Evolutionary conservation across 2,888 invertebrate genomes (phyloP).

Genomic region (Dimorphilus gyrociliatus): DNA sequence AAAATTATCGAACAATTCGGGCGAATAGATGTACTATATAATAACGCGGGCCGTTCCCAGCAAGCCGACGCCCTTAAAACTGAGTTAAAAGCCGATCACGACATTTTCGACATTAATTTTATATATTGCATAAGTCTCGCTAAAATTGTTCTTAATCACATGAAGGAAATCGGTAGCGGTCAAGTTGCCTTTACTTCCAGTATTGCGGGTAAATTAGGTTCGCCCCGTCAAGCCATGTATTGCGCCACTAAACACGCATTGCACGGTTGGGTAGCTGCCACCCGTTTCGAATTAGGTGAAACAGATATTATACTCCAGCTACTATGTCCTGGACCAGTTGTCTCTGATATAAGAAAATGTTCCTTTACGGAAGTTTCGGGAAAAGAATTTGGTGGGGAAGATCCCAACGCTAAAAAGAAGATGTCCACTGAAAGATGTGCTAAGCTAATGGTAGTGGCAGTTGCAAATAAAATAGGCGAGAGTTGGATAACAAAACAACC

Average conservation of each 20-base stretch:
- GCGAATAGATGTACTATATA: slow-evolving; percentile 54
- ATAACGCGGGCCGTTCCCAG: slow-evolving; percentile 66
- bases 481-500: slow-evolving; percentile 56
- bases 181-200: slow-evolving; percentile 61
- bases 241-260: too few species aligned
- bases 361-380: slow-evolving; percentile 51
- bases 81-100: slow-evolving; percentile 51
- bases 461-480: slow-evolving; percentile 44
- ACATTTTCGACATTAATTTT: slow-evolving; percentile 60
- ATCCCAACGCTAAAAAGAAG: slow-evolving; percentile 13
- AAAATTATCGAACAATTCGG: slow-evolving; percentile 49
- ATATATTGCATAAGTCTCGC: slow-evolving; percentile 54
- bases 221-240: too few species aligned
- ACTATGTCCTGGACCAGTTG: slow-evolving; percentile 60
- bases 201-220: slow-evolving; percentile 50
- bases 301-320: slow-evolving; percentile 49
- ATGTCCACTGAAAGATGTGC: slow-evolving; percentile 43
- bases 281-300: slow-evolving; percentile 47
- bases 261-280: too few species aligned
- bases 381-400: too few species aligned
- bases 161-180: slow-evolving; percentile 40
- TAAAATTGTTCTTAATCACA: slow-evolving; percentile 50
- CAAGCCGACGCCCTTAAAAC: slow-evolving; percentile 55
- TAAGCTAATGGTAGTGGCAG: slow-evolving; percentile 40
- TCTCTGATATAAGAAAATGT: slow-evolving; percentile 51